Conservation (phyloP, 2,797 vertebrate genomes). For the Poecile montanus region DNA sequence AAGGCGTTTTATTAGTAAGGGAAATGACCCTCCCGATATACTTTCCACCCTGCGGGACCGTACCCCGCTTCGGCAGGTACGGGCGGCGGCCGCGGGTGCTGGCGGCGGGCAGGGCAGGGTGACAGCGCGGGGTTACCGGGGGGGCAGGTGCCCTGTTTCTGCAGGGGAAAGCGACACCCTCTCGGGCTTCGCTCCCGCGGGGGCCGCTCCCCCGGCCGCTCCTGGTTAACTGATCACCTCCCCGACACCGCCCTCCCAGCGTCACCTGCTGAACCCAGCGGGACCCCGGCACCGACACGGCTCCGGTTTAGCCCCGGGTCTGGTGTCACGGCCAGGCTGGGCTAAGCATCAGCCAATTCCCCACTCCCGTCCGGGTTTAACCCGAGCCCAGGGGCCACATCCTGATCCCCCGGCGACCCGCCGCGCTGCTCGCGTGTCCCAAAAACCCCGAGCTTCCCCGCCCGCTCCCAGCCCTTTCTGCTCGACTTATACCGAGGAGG, state of each 20-base stretch:
- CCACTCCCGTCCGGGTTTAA: background rate
- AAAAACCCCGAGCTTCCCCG: background rate
- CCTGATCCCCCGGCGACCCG: background rate
- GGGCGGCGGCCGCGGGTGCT: background rate
- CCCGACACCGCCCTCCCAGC: background rate
- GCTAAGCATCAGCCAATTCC: background rate
- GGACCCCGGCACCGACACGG: background rate
- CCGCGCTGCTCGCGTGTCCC: background rate
- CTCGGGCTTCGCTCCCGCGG: background rate
- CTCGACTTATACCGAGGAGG: background rate
- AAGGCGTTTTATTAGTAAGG: background rate
- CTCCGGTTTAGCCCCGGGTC: background rate
- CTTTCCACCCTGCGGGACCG: background rate
- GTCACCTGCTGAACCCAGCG: background rate
- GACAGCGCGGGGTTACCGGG: constrained; percentile 56
- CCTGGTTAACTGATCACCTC: background rate
- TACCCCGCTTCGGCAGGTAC: background rate
- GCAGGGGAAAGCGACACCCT: constrained; percentile 22
- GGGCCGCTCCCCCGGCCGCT: background rate
- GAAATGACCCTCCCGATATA: background rate
- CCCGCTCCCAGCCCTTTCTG: background rate
- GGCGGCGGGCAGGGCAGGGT: background rate
- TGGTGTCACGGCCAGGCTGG: background rate
- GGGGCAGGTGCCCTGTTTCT: constrained; percentile 54
- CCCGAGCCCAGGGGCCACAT: background rate